These are phyloP conservation scores for Chrysopilus asiliformis DNA, from an alignment of 2,888 invertebrate species.

Conservation along the genomic window DNA sequence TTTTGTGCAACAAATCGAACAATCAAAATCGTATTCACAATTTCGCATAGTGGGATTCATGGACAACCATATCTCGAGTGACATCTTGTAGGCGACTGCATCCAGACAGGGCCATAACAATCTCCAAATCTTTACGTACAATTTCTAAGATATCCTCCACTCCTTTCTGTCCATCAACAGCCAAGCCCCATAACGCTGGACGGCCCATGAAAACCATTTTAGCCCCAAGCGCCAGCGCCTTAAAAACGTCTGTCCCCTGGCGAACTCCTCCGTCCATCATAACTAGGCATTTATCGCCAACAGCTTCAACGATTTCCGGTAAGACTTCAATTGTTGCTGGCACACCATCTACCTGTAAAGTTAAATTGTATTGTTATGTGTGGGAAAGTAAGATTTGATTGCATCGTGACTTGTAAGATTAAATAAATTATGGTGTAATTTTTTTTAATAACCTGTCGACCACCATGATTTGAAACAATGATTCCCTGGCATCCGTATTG, in stretches of 20 bases:
- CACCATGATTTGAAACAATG: slow-evolving; percentile 90
- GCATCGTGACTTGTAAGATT: no score
- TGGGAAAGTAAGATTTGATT: no score
- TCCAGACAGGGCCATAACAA: slow-evolving; percentile 61
- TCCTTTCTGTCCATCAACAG: slow-evolving; percentile 63
- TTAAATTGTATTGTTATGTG: no score
- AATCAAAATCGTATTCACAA: slow-evolving; percentile 19
- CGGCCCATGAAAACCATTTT: slow-evolving; percentile 80
- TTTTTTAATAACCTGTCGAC: no score
- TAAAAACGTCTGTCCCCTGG: slow-evolving; percentile 80
- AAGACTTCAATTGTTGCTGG: slow-evolving; percentile 75
- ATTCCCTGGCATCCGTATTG: slow-evolving; percentile 65
- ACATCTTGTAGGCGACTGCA: slow-evolving; percentile 50
- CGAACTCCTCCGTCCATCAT: slow-evolving; percentile 80
- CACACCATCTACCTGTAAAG: slow-evolving; percentile 41
- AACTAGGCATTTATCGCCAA: slow-evolving; percentile 57
- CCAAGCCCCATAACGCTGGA: slow-evolving; percentile 74
- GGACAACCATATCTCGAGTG: slow-evolving; percentile 51
- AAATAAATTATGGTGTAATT: no score
- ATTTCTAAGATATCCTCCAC: slow-evolving; percentile 59
- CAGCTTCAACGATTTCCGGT: slow-evolving; percentile 62
- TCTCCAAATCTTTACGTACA: slow-evolving; percentile 59
- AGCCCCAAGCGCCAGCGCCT: slow-evolving; percentile 83
- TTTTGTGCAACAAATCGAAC: no score
- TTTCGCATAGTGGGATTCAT: slow-evolving; percentile 43